Evolutionary conservation across 2,888 invertebrate species (phyloP).

Genomic region (Sarcophaga subvicina): DNA sequence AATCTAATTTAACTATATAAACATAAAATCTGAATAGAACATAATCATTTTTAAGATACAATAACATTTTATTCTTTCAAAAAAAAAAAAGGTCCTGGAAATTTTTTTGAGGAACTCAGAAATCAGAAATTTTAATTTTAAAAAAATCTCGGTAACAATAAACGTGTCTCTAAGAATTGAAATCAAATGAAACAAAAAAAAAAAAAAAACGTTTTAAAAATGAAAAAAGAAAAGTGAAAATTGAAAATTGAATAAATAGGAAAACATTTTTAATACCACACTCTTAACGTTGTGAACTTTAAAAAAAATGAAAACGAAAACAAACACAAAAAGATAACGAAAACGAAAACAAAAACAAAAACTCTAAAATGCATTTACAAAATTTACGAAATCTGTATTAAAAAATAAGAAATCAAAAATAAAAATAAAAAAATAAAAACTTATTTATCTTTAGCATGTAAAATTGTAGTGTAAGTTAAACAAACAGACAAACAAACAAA

Average conservation of each 20-base stretch:
- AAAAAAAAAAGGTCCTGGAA: neutral
- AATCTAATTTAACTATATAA: neutral
- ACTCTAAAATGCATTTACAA: slow-evolving; percentile 56
- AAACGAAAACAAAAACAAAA: slow-evolving; percentile 48
- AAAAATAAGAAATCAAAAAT: slow-evolving; percentile 9
- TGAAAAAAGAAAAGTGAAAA: no score
- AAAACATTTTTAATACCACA: slow-evolving; percentile 46
- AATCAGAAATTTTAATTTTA: neutral
- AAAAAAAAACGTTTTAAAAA: neutral
- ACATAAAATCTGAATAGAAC: slow-evolving; percentile 19
- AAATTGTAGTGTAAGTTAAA: slow-evolving; percentile 48
- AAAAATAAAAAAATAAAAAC: slow-evolving; percentile 8
- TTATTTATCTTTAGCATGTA: slow-evolving; percentile 62
- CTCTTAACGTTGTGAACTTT: slow-evolving; percentile 63
- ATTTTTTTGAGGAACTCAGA: neutral
- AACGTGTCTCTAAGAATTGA: slow-evolving; percentile 46
- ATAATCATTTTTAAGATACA: slow-evolving; percentile 56
- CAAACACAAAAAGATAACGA: neutral
- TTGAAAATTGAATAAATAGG: no score
- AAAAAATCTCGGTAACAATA: slow-evolving; percentile 44
- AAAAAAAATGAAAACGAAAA: slow-evolving; percentile 21
- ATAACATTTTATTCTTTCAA: slow-evolving; percentile 24
- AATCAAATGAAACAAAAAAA: slow-evolving; percentile 41
- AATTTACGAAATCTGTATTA: slow-evolving; percentile 22
- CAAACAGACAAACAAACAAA: neutral